These are phyloP conservation scores for Lottia scabra DNA, from an alignment of 2,888 invertebrate species.

Conservation along the genomic window DNA sequence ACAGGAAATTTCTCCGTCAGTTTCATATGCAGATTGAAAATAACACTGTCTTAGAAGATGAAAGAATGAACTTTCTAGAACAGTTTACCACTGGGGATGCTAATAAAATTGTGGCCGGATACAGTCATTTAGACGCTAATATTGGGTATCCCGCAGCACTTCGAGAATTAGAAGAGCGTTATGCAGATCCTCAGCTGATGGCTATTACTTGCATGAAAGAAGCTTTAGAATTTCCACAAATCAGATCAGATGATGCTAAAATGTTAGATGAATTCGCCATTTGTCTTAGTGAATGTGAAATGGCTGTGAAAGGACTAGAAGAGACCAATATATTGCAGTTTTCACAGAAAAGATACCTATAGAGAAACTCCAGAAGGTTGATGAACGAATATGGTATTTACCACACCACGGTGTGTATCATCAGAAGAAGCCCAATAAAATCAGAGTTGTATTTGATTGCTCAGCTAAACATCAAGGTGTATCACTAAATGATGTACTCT, in stretches of 20 bases:
- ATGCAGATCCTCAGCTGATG: not conserved
- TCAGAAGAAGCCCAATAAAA: conserved; percentile 28
- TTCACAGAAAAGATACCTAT: conserved; percentile 4
- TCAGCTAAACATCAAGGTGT: conserved; percentile 22
- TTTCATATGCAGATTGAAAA: conserved; percentile 12
- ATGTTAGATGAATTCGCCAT: not conserved
- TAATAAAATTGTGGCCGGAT: conserved; percentile 19
- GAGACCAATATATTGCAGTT: not conserved
- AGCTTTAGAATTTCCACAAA: not conserved
- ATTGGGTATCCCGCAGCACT: conserved; percentile 17
- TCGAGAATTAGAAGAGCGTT: not conserved
- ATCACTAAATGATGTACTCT: conserved; percentile 26
- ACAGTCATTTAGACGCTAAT: conserved; percentile 13
- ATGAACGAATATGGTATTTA: conserved; percentile 30
- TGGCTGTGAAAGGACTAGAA: not conserved
- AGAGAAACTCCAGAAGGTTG: not conserved
- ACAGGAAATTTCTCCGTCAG: conserved; percentile 9
- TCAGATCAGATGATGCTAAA: not conserved
- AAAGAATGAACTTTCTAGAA: conserved; percentile 23
- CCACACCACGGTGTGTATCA: conserved; percentile 31
- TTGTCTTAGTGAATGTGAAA: not conserved
- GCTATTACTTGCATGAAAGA: not conserved
- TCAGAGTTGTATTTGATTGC: conserved; percentile 29
- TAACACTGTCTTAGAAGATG: conserved; percentile 13
- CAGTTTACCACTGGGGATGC: conserved; percentile 24